phyloP scores from a whole-genome alignment of 2,113 vertebrate genomes.

The Romanogobio albipinnatus region DNA sequence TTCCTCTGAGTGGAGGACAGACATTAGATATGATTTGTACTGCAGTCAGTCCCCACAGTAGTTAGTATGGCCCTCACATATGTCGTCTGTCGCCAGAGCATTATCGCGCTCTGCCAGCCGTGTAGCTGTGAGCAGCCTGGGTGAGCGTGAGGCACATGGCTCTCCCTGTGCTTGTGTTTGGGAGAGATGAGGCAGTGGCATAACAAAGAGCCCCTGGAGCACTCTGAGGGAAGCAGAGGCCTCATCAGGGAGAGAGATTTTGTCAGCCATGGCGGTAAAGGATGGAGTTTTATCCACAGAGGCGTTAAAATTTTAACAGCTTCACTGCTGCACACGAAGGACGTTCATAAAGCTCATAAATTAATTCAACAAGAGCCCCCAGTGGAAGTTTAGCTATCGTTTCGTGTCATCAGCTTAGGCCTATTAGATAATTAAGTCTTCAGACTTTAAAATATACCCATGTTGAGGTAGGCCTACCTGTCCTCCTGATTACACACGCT shows the following conservation, averaged over 20 bases:
- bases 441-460: not conserved
- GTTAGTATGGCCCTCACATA: conserved; percentile 57
- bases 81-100: conserved; percentile 46
- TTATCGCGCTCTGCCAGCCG: conserved; percentile 58
- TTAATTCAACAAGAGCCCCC: not conserved
- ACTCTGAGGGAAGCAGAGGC: conserved; percentile 18
- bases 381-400: conserved; percentile 15
- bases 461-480: not conserved
- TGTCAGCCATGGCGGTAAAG: conserved; percentile 35
- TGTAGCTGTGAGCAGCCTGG: conserved; percentile 53
- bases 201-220: conserved; percentile 54
- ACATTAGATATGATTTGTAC: conserved; percentile 44
- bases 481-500: not conserved
- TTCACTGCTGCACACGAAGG: conserved; percentile 24
- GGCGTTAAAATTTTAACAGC: conserved; percentile 13
- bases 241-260: conserved; percentile 46
- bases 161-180: conserved; percentile 38
- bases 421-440: not conserved
- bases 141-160: conserved; percentile 35
- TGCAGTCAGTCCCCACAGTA: conserved; percentile 42
- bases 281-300: conserved; percentile 22
- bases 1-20: conserved; percentile 16
- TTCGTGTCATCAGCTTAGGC: not conserved
- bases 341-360: conserved; percentile 28
- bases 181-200: conserved; percentile 26